A percentile compares a stretch with the other conserved stretches of the same genome.
Evolutionary conservation across 1,140 invertebrate species (phyloP).

Genomic region (roundworm (Caenorhabditis elegans)): DNA sequence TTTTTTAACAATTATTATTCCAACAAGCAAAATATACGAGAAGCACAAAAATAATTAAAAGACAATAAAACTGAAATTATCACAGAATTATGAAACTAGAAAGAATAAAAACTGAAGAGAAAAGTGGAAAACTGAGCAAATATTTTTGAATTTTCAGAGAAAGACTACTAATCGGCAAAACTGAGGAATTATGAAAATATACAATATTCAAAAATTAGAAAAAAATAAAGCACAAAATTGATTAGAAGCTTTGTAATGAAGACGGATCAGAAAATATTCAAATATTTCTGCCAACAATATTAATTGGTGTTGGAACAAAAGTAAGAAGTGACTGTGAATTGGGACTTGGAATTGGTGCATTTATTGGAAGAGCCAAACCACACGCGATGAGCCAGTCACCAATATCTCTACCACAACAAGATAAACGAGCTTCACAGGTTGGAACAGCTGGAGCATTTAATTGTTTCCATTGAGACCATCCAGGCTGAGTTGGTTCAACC

Average conservation of each 20-base stretch:
- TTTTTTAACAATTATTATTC: too few species aligned
- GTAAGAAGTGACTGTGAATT: not conserved
- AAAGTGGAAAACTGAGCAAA: not conserved
- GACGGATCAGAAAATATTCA: not conserved
- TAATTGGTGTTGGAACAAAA: not conserved
- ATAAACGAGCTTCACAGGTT: conserved; percentile 34
- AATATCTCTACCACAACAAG: conserved; percentile 39
- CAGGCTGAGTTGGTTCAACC: not conserved
- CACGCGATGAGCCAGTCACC: conserved; percentile 40
- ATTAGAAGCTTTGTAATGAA: not conserved
- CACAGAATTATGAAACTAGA: too few species aligned
- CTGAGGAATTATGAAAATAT: not conserved
- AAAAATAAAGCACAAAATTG: not conserved
- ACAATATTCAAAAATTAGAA: not conserved
- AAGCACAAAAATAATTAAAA: not conserved
- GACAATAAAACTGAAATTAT: not conserved
- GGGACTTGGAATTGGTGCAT: not conserved
- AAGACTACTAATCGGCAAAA: not conserved
- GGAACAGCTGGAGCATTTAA: conserved; percentile 40
- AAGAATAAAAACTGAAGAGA: not conserved
- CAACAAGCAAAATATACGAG: too few species aligned
- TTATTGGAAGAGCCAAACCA: conserved; percentile 29
- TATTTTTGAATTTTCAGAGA: too few species aligned
- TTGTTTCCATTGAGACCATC: conserved; percentile 44
- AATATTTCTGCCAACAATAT: not conserved